Evolutionary conservation across 2,888 invertebrate species (phyloP), one percentile per base, ranked within the genome.

Genomic region (Agonopterix alstromeriana): DNA sequence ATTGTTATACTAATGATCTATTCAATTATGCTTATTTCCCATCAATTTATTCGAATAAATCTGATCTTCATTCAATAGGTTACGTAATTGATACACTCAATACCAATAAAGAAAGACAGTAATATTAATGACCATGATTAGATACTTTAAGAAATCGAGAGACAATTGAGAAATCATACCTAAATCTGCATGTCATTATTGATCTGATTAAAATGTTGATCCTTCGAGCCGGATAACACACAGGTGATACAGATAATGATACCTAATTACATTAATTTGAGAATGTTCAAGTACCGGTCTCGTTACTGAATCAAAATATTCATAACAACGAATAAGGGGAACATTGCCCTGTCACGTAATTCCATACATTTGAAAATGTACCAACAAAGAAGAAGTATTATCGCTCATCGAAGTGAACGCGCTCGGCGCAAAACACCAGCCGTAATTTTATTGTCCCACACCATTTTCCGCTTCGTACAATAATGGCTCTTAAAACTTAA

Each of bases 391-490:
- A 74, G 61, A 68, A 72, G 75, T 70, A 75, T 75, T 77, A 82
- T 82, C 79, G 76, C 73, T 82, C 79, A 77, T 79, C 78, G 80
- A 74, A 77, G 73, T 68, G 77, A 77, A 69, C 72, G 73, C 27
- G 27, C 27, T 27, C 73, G 68, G 65, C 76, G 73, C 75, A 72
- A 78, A 78, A 81, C 82, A 79, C 72, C 68, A 71, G 67, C 73
- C 72, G 75, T 82, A 78, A 82, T 82, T 82, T 83, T 82, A 80
- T 77, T 81, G 82, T 78, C 75, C 77, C 75, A 73, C 73, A 71
- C 70, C 63, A 62, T 60, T 56, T 52, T 49, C 42, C 48, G 53
- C 53, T 47, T 10, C 43, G 27, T 10, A 63, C 72, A 63, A 81
- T 82, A 81, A 70, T 71, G 70, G 68, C 67, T 76, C 80, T 76